Evolutionary conservation across 1,140 invertebrate species (phyloP), one percentile per base, ranked within the genome.

Genomic region (Sycobia sp.): DNA sequence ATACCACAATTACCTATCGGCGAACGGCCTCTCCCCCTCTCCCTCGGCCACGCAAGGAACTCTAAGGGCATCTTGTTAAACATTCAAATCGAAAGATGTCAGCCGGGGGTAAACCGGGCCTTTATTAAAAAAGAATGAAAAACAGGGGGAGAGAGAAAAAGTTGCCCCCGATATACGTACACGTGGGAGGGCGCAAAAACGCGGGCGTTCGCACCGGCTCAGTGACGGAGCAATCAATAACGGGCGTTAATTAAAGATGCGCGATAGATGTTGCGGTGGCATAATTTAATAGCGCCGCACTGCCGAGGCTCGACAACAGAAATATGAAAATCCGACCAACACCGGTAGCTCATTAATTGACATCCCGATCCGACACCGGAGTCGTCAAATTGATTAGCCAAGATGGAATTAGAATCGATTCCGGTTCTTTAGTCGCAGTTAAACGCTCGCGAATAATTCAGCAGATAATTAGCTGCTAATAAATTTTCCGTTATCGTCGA

Each of bases 1-100:
- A 77, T 75, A 71, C 61, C 62, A 68, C 69, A 77, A 75, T 77
- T 74, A 76, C 58, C 71, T 69, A 77, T 76, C 67, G 67, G 13
- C 14, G 38, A 74, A 71, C 49, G 44, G 39, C 55, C 36, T 60
- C 51, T n/a, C n/a, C n/a, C n/a, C 3, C 11, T 27, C 7, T 11
- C 38, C 38, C 3, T 4, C 16, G 49, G 25, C 51, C 41, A 50
- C 43, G 51, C 69, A 69, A 71, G 61, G 51, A 62, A 57, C 49
- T 69, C 53, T 60, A 63, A 66, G 53, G 67, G 71, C 18, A 22
- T 13, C 34, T 56, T 49, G 36, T 62, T 55, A 57, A 63, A 34
- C 38, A 63, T 57, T 71, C 69, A 70, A 70, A 56, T 69, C 66
- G 58, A 64, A 57, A 62, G 57, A 50, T 66, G 34, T 41, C 32